Evolutionary conservation across 2,113 vertebrate genomes (phyloP).

Genomic region (Clarias batrachus): DNA sequence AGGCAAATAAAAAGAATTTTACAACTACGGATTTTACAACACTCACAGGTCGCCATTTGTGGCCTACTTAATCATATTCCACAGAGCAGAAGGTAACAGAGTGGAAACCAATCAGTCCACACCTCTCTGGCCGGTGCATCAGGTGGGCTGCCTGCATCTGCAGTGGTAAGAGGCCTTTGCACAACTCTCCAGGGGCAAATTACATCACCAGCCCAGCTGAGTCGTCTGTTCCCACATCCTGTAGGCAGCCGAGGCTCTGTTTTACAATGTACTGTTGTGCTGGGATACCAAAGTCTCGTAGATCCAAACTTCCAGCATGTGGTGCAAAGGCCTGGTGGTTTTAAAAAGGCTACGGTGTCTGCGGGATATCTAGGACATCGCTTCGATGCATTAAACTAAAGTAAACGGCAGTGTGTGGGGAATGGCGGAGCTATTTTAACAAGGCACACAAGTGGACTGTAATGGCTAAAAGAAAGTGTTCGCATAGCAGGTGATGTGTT

Average conservation of each 20-base stretch:
- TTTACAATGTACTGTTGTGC: constrained; percentile 19
- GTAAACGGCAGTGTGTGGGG: not conserved
- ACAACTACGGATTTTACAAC: not conserved
- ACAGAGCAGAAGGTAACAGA: constrained; percentile 2
- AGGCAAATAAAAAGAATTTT: not conserved
- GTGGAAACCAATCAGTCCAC: not conserved
- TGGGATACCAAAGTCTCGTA: not conserved
- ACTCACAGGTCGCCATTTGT: not conserved
- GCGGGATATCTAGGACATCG: not conserved
- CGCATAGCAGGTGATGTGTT: not conserved
- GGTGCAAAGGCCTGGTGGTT: not conserved
- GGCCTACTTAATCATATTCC: constrained; percentile 23
- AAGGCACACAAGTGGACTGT: not conserved
- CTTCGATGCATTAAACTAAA: not conserved
- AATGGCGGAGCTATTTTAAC: not conserved
- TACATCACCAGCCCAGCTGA: constrained; percentile 35
- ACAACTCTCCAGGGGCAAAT: constrained; percentile 1
- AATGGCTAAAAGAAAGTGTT: not conserved
- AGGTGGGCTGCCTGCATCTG: constrained; percentile 66
- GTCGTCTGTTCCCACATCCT: constrained; percentile 33
- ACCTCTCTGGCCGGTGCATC: constrained; percentile 47
- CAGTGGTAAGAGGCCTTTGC: not conserved
- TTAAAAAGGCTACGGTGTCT: not conserved
- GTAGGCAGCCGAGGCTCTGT: constrained; percentile 5
- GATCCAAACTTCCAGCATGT: not conserved